These are phyloP conservation scores for Sialia sialis DNA, from an alignment of 2,113 vertebrate genomes.

Conservation along the genomic window DNA sequence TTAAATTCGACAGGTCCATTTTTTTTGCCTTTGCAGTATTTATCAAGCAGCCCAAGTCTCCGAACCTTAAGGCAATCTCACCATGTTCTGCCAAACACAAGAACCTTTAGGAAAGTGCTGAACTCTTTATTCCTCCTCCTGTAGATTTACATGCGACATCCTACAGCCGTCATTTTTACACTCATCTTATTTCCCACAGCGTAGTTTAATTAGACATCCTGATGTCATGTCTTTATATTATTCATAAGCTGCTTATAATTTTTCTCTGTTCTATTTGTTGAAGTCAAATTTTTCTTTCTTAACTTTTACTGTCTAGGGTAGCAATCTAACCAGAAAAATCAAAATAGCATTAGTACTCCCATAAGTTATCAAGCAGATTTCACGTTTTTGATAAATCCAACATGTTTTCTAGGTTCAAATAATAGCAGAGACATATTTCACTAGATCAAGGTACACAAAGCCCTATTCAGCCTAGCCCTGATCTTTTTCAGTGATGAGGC, in stretches of 20 bases:
- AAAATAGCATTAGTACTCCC: neutral
- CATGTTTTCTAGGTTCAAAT: neutral
- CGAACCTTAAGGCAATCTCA: neutral
- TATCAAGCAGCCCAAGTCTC: neutral
- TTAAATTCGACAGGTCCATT: neutral
- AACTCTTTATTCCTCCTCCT: neutral
- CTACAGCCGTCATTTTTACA: neutral
- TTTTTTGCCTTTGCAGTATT: neutral
- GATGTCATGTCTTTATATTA: neutral
- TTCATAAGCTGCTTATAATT: neutral
- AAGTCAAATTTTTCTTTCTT: neutral
- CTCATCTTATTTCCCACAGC: neutral
- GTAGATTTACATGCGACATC: neutral
- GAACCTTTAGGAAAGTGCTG: neutral
- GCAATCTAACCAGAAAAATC: neutral
- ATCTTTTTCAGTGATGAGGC: accelerated
- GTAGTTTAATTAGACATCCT: neutral
- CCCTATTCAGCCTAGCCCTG: neutral
- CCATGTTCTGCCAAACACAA: neutral
- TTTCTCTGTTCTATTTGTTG: neutral
- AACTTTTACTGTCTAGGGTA: neutral
- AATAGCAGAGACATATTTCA: neutral
- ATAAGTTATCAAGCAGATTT: neutral
- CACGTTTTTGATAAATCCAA: neutral
- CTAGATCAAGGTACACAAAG: neutral